These are phyloP conservation scores for Malaclemys terrapin DNA, from an alignment of 2,113 vertebrate species.

Conservation along the genomic window DNA sequence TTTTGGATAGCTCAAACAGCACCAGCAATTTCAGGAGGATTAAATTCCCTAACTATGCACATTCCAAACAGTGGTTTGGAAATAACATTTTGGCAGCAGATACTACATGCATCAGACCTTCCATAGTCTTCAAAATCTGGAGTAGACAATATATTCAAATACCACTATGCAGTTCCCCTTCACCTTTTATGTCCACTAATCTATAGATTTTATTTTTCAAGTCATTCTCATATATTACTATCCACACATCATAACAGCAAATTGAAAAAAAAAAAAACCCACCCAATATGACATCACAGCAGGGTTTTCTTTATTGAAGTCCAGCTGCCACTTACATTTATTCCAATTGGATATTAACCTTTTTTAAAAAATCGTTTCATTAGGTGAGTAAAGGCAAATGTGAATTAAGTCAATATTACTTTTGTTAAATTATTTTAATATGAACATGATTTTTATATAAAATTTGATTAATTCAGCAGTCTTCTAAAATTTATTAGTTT, in stretches of 20 bases:
- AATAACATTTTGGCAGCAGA: constrained; percentile 56
- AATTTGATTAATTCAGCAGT: not conserved
- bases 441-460: not conserved
- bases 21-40: not conserved
- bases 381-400: constrained; percentile 3
- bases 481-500: not conserved
- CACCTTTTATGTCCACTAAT: constrained; percentile 2
- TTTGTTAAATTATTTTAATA: constrained; percentile 20
- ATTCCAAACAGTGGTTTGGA: constrained; percentile 39
- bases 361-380: not conserved
- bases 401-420: constrained; percentile 24
- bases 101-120: constrained; percentile 43
- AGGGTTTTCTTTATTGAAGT: not conserved
- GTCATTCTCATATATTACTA: not conserved
- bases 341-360: not conserved
- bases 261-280: not conserved
- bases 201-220: constrained; percentile 1
- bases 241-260: not conserved
- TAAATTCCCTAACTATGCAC: constrained; percentile 17
- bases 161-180: constrained; percentile 29
- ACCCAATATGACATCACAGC: not conserved
- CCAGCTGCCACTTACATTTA: not conserved
- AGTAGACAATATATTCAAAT: not conserved
- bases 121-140: constrained; percentile 16
- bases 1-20: constrained; percentile 28